Evolutionary conservation across 2,888 invertebrate species (phyloP).

Genomic region (Pilophorus perplexus): DNA sequence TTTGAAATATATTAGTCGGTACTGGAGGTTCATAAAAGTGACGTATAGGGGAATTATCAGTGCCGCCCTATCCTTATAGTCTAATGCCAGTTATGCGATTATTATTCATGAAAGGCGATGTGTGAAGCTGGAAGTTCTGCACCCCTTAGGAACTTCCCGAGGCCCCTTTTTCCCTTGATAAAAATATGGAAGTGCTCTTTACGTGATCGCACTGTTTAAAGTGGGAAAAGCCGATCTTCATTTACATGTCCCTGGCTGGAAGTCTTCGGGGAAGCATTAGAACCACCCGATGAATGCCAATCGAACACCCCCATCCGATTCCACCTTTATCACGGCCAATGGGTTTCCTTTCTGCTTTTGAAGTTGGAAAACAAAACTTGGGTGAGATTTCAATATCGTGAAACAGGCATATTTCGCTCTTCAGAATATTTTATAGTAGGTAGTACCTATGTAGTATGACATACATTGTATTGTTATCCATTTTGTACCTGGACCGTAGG

Average conservation of each 20-base stretch:
- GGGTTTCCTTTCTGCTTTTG: too few species aligned
- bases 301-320: constrained; percentile 17
- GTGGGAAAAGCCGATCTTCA: constrained; percentile 16
- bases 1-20: constrained; percentile 37
- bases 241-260: constrained; percentile 24
- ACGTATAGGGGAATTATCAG: constrained; percentile 47
- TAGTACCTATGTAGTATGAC: too few species aligned
- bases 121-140: constrained; percentile 38
- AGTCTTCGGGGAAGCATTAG: constrained; percentile 36
- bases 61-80: constrained; percentile 27
- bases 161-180: constrained; percentile 37
- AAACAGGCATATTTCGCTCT: too few species aligned
- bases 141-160: constrained; percentile 1
- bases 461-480: too few species aligned
- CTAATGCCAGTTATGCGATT: constrained; percentile 42
- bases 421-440: too few species aligned
- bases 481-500: too few species aligned
- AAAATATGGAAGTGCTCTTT: constrained; percentile 44
- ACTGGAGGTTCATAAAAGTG: constrained; percentile 46
- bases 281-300: constrained; percentile 33
- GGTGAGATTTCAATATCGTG: too few species aligned
- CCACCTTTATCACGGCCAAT: too few species aligned
- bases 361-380: too few species aligned
- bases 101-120: constrained; percentile 46
- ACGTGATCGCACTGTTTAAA: constrained; percentile 45